Conservation (phyloP, 2,797 vertebrate genomes). For the Notamacropus eugenii region DNA sequence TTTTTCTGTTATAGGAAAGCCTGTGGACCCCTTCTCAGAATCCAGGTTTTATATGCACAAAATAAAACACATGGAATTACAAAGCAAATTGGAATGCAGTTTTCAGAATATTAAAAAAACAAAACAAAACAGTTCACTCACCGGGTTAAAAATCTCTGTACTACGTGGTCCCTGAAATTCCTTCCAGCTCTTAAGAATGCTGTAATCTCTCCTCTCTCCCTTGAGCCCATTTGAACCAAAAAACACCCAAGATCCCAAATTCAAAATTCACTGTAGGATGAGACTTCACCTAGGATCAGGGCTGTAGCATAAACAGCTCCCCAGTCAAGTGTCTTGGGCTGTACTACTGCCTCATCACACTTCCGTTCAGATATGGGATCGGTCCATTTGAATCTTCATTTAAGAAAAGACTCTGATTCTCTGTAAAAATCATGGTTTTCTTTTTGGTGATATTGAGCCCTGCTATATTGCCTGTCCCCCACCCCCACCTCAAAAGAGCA, state of each 20-base stretch:
- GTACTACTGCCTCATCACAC: constrained; percentile 31
- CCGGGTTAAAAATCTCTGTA: not conserved
- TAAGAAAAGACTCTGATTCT: constrained; percentile 46
- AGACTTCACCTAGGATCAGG: constrained; percentile 13
- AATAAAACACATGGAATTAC: not conserved
- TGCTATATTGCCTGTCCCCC: too few relatives aligned
- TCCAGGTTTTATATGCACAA: not conserved
- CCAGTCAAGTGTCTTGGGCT: not conserved
- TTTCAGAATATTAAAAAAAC: not conserved
- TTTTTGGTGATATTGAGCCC: not conserved
- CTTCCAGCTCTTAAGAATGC: constrained; percentile 21
- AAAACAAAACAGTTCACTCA: not conserved
- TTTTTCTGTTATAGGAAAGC: not conserved
- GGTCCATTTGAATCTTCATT: constrained; percentile 27
- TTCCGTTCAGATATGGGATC: constrained; percentile 47
- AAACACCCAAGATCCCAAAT: constrained; percentile 41
- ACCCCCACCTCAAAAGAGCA: rapidly evolving
- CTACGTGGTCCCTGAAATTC: not conserved
- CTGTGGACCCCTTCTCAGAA: not conserved
- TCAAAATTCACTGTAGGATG: constrained; percentile 36
- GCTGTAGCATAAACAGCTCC: not conserved
- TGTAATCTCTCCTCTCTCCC: constrained; percentile 14
- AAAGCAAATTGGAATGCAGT: not conserved
- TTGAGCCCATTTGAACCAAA: constrained; percentile 32
- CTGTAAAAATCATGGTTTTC: not conserved